phyloP scores from a whole-genome alignment of 2,113 vertebrate genomes.

The Cariama cristata region DNA sequence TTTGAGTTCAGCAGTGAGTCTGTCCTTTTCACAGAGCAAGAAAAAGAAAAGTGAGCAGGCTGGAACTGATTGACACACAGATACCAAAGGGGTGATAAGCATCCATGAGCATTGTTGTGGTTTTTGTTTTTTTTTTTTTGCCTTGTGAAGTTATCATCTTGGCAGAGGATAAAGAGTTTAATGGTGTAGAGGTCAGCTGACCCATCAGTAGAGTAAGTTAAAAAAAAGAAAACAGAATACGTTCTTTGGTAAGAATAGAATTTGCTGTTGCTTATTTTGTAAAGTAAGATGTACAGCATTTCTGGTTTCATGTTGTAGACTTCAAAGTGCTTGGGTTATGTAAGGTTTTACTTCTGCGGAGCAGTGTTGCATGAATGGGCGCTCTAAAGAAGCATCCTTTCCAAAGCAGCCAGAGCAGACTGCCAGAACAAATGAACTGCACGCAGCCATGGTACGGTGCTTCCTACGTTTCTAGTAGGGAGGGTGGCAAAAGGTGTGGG shows the following conservation, averaged over 20 bases:
- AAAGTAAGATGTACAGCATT: neutral
- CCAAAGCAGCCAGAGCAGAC: neutral
- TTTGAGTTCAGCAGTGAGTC: neutral
- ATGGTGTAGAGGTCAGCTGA: neutral
- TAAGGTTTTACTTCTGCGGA: neutral
- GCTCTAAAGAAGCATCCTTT: neutral
- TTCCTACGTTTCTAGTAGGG: neutral
- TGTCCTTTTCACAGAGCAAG: neutral
- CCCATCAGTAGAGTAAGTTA: neutral
- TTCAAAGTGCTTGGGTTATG: neutral
- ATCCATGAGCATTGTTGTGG: neutral
- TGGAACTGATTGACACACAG: neutral
- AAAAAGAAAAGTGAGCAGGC: neutral
- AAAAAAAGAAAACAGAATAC: neutral
- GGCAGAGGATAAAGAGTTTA: neutral
- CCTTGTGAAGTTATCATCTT: neutral
- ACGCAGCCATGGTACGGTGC: neutral
- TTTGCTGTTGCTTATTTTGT: neutral
- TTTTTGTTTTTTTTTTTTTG: neutral
- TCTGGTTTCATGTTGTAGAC: neutral
- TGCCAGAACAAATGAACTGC: neutral
- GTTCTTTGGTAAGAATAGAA: neutral
- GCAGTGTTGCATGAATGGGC: neutral
- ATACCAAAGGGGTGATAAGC: neutral
- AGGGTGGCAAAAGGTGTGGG: neutral